phyloP scores from a whole-genome alignment of 1,140 invertebrate species.

The Eupeodes corollae region DNA sequence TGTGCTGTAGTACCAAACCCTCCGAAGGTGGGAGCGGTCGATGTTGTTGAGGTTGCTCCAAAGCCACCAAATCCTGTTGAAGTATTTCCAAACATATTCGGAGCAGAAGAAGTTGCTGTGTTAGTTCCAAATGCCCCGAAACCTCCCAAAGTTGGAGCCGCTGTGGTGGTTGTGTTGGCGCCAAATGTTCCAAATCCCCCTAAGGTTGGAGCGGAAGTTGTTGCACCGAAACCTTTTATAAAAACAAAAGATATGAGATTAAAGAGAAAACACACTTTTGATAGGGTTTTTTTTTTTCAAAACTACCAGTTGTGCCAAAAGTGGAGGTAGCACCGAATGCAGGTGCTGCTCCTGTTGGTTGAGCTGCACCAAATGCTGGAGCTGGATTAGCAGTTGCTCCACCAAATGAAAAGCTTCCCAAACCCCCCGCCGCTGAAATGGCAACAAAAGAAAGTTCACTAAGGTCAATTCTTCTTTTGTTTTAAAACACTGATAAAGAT shows the following conservation, averaged over 20 bases:
- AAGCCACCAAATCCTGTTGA: slow-evolving; percentile 46
- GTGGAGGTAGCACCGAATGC: slow-evolving; percentile 29
- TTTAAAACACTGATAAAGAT: slow-evolving; percentile 6
- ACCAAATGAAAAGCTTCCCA: slow-evolving; percentile 31
- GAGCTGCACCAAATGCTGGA: slow-evolving; percentile 17
- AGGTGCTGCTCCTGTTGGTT: slow-evolving; percentile 18
- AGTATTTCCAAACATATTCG: slow-evolving; percentile 12
- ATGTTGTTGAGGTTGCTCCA: slow-evolving; percentile 38
- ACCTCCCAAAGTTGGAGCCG: slow-evolving; percentile 35
- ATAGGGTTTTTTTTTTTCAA: slow-evolving; percentile 10
- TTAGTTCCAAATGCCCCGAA: slow-evolving; percentile 34
- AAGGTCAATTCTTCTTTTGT: slow-evolving; percentile 11
- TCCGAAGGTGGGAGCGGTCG: slow-evolving; percentile 37
- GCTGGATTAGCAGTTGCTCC: slow-evolving; percentile 27
- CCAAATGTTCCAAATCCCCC: slow-evolving; percentile 30
- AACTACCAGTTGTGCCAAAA: slow-evolving; percentile 18
- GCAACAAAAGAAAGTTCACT: slow-evolving; percentile 7
- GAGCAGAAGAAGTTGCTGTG: slow-evolving; percentile 1
- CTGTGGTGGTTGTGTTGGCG: slow-evolving; percentile 10
- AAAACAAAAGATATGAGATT: slow-evolving; percentile 1
- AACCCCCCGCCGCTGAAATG: slow-evolving; percentile 14
- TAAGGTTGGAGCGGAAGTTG: slow-evolving; percentile 18
- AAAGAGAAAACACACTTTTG: slow-evolving; percentile 5
- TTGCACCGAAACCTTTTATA: slow-evolving; percentile 25
- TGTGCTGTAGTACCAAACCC: slow-evolving; percentile 40